A percentile compares a stretch with the other conserved stretches of the same genome.
phyloP scores from a whole-genome alignment of 92 coral and sea anemone genomes.

The Epizoanthus illoricatus region DNA sequence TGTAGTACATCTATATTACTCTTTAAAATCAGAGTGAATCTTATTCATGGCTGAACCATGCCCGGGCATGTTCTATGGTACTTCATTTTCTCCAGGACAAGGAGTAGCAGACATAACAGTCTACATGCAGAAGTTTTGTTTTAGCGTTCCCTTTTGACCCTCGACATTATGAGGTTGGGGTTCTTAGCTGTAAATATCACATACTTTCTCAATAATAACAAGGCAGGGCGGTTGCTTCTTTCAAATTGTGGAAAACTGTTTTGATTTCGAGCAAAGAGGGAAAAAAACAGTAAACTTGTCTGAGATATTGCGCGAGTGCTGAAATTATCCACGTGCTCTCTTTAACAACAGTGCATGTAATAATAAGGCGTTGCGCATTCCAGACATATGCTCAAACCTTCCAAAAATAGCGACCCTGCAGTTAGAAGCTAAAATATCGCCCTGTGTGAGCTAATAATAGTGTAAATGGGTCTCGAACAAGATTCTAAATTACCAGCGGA shows the following conservation, averaged over 20 bases:
- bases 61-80: neutral
- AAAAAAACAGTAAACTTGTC: constrained; percentile 1
- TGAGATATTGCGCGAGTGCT: neutral
- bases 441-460: constrained; percentile 30
- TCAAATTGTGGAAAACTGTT: neutral
- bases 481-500: neutral
- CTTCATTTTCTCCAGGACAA: neutral
- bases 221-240: neutral
- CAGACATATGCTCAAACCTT: neutral
- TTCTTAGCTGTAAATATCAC: too few species aligned
- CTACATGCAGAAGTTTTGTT: neutral
- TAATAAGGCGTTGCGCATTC: neutral
- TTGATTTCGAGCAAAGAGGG: neutral
- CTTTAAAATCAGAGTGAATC: neutral
- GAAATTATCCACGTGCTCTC: neutral
- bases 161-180: too few species aligned
- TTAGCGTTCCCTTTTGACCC: neutral
- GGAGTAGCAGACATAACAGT: neutral
- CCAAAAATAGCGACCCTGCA: constrained; percentile 12
- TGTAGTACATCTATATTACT: neutral
- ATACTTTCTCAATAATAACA: neutral
- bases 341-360: neutral
- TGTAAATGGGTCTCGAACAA: neutral
- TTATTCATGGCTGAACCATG: neutral
- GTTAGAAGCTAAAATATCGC: neutral